Evolutionary conservation across 2,888 invertebrate genomes (phyloP), one percentile per base, ranked within the genome.

Genomic region (Lepidocyrtinus sp.): DNA sequence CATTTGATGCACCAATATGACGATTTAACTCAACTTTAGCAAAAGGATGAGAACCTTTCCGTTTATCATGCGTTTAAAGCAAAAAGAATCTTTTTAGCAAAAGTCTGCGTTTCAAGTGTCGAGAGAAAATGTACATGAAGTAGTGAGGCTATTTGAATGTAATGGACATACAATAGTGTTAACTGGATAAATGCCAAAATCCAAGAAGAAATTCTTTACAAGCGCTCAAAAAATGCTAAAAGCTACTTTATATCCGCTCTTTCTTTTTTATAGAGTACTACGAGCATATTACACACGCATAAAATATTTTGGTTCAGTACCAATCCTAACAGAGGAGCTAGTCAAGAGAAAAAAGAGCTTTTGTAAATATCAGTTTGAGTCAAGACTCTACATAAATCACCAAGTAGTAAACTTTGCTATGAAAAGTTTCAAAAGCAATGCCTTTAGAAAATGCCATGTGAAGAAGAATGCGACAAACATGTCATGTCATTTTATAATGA

Each of bases 331-430:
- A 55, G 5, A 69, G 25, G 55, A 46, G 26, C n/a, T n/a, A 63
- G 26, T 21, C 25, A 19, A 24, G 25, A 15, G 22, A 61, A 59
- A 26, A 61, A 36, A 27, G 59, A 59, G 25, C 5, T 36, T 36
- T 17, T 55, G 73, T 74, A 75, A 80, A 75, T 75, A 80, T 80
- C 69, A 80, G 59, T 55, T 59, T 36, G 67, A 80, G 70, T 74
- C 70, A 80, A 70, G 70, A 69, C 25, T 46, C 69, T 36, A 64
- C 69, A 80, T 80, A 75, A 80, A 80, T 80, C 80, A 80, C 80
- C 22, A 25, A 61, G 62, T 61, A 19, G 61, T 70, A 36, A 62
- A 61, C 15, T 26, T 24, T n/a, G 5, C 26, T 70, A 55, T 55
- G 19, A 70, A n/a, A n/a, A n/a, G n/a, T n/a, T n/a, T n/a, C n/a